Conservation (phyloP, 1,140 invertebrate genomes). For the Parapsyche elsis region DNA sequence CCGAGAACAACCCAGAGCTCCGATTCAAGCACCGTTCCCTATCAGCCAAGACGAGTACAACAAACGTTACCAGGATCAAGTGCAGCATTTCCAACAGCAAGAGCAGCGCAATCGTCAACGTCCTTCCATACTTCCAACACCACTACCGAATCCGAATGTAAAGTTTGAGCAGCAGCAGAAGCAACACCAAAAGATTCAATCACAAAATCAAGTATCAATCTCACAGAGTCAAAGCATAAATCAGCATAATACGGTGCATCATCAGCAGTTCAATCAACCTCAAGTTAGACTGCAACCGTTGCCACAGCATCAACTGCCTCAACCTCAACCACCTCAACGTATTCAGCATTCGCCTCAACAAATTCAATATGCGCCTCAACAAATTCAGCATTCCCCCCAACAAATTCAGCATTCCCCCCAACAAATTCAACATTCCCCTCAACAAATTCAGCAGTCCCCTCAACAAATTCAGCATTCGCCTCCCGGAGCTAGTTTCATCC, state of each 20-base stretch:
- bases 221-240: conserved; percentile 36
- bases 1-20: conserved; percentile 56
- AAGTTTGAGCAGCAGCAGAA: conserved; percentile 58
- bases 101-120: conserved; percentile 60
- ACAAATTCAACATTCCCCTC: conserved; percentile 60
- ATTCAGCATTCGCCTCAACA: conserved; percentile 55
- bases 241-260: conserved; percentile 55
- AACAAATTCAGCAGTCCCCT: conserved; percentile 57
- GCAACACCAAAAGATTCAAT: conserved; percentile 56
- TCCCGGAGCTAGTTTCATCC: conserved; percentile 64
- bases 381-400: conserved; percentile 61
- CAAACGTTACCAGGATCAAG: conserved; percentile 56
- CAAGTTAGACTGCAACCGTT: conserved; percentile 59
- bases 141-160: conserved; percentile 56
- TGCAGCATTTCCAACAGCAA: conserved; percentile 53
- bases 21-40: conserved; percentile 57
- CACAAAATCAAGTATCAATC: conserved; percentile 48
- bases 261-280: conserved; percentile 60
- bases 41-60: conserved; percentile 55
- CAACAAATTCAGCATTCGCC: conserved; percentile 62
- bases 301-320: conserved; percentile 52
- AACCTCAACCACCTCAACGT: conserved; percentile 58
- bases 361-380: conserved; percentile 56
- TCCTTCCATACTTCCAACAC: conserved; percentile 61
- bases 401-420: conserved; percentile 57